These are phyloP conservation scores for Eurypyga helias DNA, from an alignment of 2,113 vertebrate species.

Conservation along the genomic window DNA sequence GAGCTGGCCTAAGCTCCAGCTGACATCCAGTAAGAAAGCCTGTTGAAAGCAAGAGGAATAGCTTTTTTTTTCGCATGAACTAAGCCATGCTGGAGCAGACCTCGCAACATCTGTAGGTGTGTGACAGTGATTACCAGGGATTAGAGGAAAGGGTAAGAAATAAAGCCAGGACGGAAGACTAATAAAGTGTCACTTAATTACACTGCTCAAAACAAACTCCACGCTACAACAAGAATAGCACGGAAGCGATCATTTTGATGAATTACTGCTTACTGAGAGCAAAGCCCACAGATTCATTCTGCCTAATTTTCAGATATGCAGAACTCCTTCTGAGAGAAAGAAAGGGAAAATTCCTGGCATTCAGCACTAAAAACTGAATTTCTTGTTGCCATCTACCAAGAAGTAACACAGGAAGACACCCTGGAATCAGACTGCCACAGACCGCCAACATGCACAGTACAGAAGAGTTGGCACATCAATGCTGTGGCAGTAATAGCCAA, in stretches of 20 bases:
- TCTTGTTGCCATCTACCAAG: background rate
- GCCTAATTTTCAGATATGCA: background rate
- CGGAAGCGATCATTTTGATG: background rate
- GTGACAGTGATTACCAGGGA: background rate
- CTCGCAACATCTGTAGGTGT: background rate
- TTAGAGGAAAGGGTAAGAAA: background rate
- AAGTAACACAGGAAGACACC: background rate
- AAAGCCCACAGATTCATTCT: background rate
- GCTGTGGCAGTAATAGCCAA: background rate
- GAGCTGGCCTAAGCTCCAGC: background rate
- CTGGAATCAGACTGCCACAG: background rate
- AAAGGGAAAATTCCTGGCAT: background rate
- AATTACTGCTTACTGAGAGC: background rate
- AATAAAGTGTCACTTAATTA: background rate
- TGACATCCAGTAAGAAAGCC: background rate
- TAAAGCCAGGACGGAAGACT: background rate
- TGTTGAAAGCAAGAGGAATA: background rate
- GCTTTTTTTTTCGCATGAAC: background rate
- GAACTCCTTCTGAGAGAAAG: background rate
- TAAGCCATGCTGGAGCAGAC: background rate
- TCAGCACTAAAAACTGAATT: background rate
- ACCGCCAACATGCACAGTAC: background rate
- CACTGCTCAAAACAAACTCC: background rate
- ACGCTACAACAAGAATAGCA: background rate
- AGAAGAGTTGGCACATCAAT: background rate